Base-by-base conservation (phyloP, 2,888 invertebrate species). In the Aspidapion aeneum region DNA sequence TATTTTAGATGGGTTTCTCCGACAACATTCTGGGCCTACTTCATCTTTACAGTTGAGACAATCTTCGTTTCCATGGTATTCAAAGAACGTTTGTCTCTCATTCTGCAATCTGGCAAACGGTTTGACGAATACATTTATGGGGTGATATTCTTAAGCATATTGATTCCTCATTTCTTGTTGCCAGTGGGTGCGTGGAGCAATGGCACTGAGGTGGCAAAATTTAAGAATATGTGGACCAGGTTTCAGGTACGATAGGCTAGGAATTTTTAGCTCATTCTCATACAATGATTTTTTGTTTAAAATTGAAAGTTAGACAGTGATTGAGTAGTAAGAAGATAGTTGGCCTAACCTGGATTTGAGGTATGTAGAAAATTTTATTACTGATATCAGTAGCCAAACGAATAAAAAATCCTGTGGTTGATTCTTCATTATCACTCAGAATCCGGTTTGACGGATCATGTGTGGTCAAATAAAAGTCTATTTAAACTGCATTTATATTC, bases 141-240 rank as follows among this genome's bases (percentile, higher is more conserved):
- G 72, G 84, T 90, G 17, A 90, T 90, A 71, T 90, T 90, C 72
- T 79, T 90, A 63, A 89, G 89, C 70, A 85, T 90, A 68, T 80
- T 90, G 49, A 85, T 89, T 5, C 89, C 90, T 0, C 89, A 90
- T 74, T 90, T 89, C 70, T 76, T 90, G 5, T 74, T 90, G 60
- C 90, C 90, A 0, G 75, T 85, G 16, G 88, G 88, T 0, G 88
- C 89, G 0, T 90, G 90, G 90, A 82, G 89, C 0, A 89, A 89
- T 72, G 90, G 89, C 0, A 77, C 78, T 0, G 86, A 90, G 77
- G 90, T 90, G 21, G 90, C 90, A 0, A 87, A 87, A 69, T 90
- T 89, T 70, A 90, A 90, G 77, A 89, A 90, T 71, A 90, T 90
- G 90, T 90, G 90, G 90, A 89, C 90, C 0, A 86, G 86, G 75